Evolutionary conservation across 2,113 vertebrate species (phyloP), one percentile per base, ranked within the genome.

Genomic region (Syngnathus scovelli): DNA sequence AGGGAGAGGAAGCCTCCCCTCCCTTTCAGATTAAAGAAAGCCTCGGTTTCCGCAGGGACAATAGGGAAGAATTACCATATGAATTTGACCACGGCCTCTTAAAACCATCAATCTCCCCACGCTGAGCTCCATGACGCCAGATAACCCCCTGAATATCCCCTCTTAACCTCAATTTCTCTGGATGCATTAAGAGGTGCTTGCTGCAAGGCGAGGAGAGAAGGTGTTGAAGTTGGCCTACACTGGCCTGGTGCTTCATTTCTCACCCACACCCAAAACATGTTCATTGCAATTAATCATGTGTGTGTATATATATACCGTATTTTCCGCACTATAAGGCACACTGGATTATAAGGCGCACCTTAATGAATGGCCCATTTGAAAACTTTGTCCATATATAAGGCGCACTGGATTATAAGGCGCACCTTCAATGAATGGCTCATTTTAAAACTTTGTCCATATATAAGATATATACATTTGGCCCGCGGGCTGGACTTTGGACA

Each of bases 121-220:
- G 84, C 82, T 78, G 84, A 85, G 82, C 75, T 70, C 79, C 83
- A 71, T 78, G 71, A 87, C 65, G 88, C 88, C 87, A 91, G 89
- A 92, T 91, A 91, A 91, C 91, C 90, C 90, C 88, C 87, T 88
- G 90, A 91, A 92, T 91, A 91, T 92, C 90, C 90, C 90, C 91
- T 92, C 90, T 92, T 92, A 92, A 92, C 91, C 91, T 92, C 91
- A 92, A 92, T 92, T 92, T 91, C 90, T 90, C 89, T 84, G 89
- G 89, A 90, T 90, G 89, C 91, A 92, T 92, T 92, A 92, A 89
- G 90, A 90, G 87, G 90, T 87, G 88, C 85, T 81, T 64, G 82
- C 77, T 54, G 52, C 72, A 33, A 36, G 64, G 76, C 70, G 74
- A n/a, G 85, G 82, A 80, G 80, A 75, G 78, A 70, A 62, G 72